Evolutionary conservation across 2,888 invertebrate species (phyloP).

Genomic region (Microctonus brassicae): DNA sequence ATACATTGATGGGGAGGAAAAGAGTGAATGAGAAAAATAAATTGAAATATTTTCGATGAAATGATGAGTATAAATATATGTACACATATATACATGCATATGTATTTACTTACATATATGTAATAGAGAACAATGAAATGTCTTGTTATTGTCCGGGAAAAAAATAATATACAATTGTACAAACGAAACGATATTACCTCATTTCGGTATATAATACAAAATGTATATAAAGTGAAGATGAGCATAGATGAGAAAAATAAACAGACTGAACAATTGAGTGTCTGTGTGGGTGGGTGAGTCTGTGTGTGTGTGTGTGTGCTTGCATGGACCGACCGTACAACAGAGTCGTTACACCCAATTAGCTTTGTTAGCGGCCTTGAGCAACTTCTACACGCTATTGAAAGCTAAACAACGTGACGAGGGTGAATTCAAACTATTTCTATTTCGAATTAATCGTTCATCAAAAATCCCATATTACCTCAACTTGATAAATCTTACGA

Average conservation of each 20-base stretch:
- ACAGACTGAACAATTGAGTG: constrained; percentile 15
- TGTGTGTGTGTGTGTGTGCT: constrained; percentile 24
- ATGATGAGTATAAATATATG: not conserved
- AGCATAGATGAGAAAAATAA: not conserved
- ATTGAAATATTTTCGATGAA: not conserved
- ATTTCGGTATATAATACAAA: constrained; percentile 6
- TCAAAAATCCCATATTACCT: not conserved
- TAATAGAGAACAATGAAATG: not conserved
- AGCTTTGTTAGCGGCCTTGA: constrained; percentile 60
- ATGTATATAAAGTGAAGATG: not conserved
- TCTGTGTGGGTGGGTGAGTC: not conserved
- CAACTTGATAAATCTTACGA: too few relatives aligned
- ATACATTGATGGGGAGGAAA: not conserved
- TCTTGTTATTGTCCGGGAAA: not conserved
- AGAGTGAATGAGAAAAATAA: not conserved
- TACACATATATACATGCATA: not conserved
- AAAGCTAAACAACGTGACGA: constrained; percentile 20
- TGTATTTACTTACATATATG: too few relatives aligned
- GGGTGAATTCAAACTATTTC: constrained; percentile 28
- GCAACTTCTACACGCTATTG: constrained; percentile 41
- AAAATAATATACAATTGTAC: not conserved
- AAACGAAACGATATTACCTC: not conserved
- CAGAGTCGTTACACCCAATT: constrained; percentile 62
- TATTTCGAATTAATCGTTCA: constrained; percentile 17
- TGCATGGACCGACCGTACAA: too few relatives aligned